A percentile compares a stretch with the other conserved stretches of the same genome.
Evolutionary conservation across 1,140 invertebrate species (phyloP).

Genomic region (Aplysia californica): DNA sequence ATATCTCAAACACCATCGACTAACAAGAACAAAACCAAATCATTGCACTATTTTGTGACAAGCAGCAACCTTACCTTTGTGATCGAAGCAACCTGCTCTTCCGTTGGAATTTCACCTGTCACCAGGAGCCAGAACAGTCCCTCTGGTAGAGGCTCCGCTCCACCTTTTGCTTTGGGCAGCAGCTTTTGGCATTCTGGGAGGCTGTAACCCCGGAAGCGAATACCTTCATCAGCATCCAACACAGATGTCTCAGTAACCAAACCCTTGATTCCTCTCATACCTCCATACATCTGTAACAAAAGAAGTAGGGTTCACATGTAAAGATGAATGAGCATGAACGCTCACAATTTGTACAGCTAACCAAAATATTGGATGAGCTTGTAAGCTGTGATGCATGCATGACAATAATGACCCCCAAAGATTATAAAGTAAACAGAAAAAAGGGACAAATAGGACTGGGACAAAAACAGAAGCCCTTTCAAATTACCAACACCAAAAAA

Average conservation of each 20-base stretch:
- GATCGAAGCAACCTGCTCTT: constrained; percentile 78
- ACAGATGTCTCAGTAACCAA: constrained; percentile 96
- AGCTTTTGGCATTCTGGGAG: constrained; percentile 95
- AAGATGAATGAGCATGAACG: no score
- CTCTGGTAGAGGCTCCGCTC: constrained; percentile 91
- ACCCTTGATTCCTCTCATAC: constrained; percentile 96
- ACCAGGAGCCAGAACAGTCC: constrained; percentile 96
- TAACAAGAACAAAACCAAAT: no score
- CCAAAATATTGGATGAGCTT: no score
- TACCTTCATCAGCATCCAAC: constrained; percentile 94
- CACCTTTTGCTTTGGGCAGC: constrained; percentile 87
- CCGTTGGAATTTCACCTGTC: constrained; percentile 91
- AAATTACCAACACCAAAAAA: no score
- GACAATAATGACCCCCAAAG: no score
- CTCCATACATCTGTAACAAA: constrained; percentile 88
- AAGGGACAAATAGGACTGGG: no score
- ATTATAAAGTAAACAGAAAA: no score
- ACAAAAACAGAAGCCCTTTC: no score
- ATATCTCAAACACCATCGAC: no score
- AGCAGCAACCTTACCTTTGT: constrained; percentile 79
- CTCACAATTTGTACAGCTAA: no score
- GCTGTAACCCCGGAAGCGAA: constrained; percentile 93
- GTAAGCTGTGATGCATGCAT: no score
- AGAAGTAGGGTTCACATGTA: not conserved
- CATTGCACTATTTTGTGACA: no score